These are phyloP conservation scores for Myodes glareolus DNA, from an alignment of 2,113 vertebrate genomes.

Conservation along the genomic window DNA sequence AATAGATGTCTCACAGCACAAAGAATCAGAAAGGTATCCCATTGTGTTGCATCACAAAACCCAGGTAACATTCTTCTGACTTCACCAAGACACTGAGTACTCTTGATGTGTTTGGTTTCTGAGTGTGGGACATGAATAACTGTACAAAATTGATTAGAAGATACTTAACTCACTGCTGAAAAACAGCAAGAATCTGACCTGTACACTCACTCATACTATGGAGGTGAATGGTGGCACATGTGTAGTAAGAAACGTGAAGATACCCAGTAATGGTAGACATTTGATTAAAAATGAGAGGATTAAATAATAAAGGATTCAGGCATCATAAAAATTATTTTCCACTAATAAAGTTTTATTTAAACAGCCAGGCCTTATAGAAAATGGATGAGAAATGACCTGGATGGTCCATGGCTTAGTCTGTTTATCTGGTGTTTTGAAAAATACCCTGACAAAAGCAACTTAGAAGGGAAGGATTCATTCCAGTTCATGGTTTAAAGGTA, in stretches of 20 bases:
- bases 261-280: slow-evolving; percentile 92
- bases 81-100: slow-evolving; percentile 88
- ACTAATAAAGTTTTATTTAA: not conserved
- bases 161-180: slow-evolving; percentile 91
- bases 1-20: slow-evolving; percentile 83
- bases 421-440: not conserved
- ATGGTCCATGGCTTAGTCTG: not conserved
- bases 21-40: slow-evolving; percentile 86
- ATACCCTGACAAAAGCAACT: not conserved
- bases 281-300: slow-evolving; percentile 93
- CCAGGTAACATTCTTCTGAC: slow-evolving; percentile 85
- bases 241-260: slow-evolving; percentile 92
- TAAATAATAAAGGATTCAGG: slow-evolving; percentile 80
- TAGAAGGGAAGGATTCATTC: not conserved
- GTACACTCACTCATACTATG: slow-evolving; percentile 94
- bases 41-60: slow-evolving; percentile 85
- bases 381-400: not conserved
- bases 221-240: slow-evolving; percentile 88
- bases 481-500: not conserved
- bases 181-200: slow-evolving; percentile 92
- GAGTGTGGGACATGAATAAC: slow-evolving; percentile 90
- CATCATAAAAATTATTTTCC: slow-evolving; percentile 89
- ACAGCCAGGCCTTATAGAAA: not conserved
- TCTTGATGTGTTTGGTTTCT: slow-evolving; percentile 86
- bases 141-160: slow-evolving; percentile 83